Base-by-base conservation (phyloP, 2,113 vertebrate species). In the Podarcis cretensis region DNA sequence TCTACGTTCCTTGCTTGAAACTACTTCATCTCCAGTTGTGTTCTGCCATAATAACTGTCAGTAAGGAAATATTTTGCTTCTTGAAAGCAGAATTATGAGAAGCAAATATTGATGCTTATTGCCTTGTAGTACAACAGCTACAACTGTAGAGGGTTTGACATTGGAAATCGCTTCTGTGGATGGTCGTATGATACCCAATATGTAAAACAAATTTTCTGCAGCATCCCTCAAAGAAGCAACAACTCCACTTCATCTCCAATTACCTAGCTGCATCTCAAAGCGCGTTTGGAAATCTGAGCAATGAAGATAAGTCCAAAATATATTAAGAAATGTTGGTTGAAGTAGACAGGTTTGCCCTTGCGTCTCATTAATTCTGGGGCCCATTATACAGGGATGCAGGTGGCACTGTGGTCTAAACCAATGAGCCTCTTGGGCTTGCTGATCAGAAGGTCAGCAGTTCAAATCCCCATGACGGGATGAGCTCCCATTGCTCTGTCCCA, bases 81-180 rank as follows among this genome's bases (percentile, higher is more conserved):
- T 99, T 89, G 98, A 98, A 66, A 96, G 43, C 7, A 43, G 88
- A 95, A 95, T 92, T 96, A 95, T 1, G 98, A 98, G 87, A 97
- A 96, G 21, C 98, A 98, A 94, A 98, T 97, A 85, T 97, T 99
- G 82, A 99, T 99, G 99, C 97, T 99, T 77, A 99, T 99, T 48
- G 99, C 99, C 99, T 99, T 99, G 94, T 98, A 99, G 89, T 99
- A 99, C 97, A 99, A 98, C 98, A 99, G 98, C 94, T 99, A 99
- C 93, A 99, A 99, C 92, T 99, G 99, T 95, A 99, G 99, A 94
- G 99, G 98, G 16, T 99, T 99, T 78, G 99, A 99, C 90, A 96
- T 99, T 59, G 99, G 98, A 63, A 99, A 99, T 94, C 99, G 99
- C 87, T 99, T 99, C 96, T 99, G 99, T 85, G 99, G 99, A 82